Base-by-base conservation (phyloP, 2,113 vertebrate genomes). In the Oryzias celebensis region DNA sequence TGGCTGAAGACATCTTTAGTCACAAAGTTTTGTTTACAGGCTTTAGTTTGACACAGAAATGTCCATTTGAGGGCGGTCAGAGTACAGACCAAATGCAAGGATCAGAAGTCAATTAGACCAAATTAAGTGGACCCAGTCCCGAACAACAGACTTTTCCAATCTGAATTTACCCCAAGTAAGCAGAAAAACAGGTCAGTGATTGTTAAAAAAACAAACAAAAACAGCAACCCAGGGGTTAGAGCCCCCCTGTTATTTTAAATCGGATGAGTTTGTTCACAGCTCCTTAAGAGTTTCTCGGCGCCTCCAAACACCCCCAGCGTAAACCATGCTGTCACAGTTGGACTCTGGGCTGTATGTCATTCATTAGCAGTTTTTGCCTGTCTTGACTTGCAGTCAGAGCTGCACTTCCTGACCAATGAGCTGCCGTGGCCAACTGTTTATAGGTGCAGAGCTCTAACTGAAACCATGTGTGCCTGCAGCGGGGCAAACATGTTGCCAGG, bases 361-460 rank as follows among this genome's bases (percentile, higher is more conserved):
- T 86, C 83, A 85, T 88, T 85, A 84, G 81, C 84, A 86, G 78
- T 80, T 80, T 85, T 64, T 85, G 84, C 87, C 80, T 88, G 82
- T 78, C 85, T 77, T 82, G 78, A 89, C 83, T 83, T 61, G 82
- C 71, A 85, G 87, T 89, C 80, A 85, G 80, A 80, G 81, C 80
- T 73, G 64, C 82, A 79, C 82, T 85, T 89, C 87, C 84, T 90
- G 86, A 87, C 88, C 85, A 87, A 84, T 81, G 78, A 81, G 81
- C 85, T 75, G 75, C 81, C 74, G 72, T 65, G 64, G 78, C 84
- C 81, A 67, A 87, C 75, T 85, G 86, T 91, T 90, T 89, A 89
- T 91, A 91, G 90, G 89, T 91, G 82, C 83, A 90, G 79, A 82
- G 77, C 82, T 77, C 74, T 89, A 91, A 90, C 84, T 88, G 64